Percentiles rank a stretch among this genome's conserved stretches.
Evolutionary conservation across 1,140 invertebrate species (phyloP).

Genomic region (Dufourea novaeangliae): DNA sequence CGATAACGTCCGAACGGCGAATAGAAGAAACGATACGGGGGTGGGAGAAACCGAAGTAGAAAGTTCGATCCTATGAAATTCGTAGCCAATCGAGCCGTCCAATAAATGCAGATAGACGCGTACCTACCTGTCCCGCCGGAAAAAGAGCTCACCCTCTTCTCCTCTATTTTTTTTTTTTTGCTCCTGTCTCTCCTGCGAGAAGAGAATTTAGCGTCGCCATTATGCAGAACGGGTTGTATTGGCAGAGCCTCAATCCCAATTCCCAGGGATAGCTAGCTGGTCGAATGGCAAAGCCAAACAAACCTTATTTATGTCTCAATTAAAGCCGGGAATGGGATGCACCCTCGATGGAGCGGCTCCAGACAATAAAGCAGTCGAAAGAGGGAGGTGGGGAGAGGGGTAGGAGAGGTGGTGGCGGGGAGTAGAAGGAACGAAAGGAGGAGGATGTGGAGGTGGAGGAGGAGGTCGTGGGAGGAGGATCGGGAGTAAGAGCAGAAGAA

Average conservation of each 20-base stretch:
- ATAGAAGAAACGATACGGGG: not conserved
- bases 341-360: conserved; percentile 81
- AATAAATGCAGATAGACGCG: conserved; percentile 48
- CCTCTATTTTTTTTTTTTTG: conserved; percentile 24
- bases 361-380: conserved; percentile 81
- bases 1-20: not conserved
- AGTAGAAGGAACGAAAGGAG: conserved; percentile 31
- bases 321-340: conserved; percentile 82
- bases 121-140: conserved; percentile 44
- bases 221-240: conserved; percentile 81
- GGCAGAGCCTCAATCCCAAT: conserved; percentile 81
- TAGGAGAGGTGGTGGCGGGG: conserved; percentile 37
- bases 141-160: conserved; percentile 3
- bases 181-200: conserved; percentile 57
- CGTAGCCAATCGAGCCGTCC: conserved; percentile 41
- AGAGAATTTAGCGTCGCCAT: conserved; percentile 79
- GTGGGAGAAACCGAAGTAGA: not conserved
- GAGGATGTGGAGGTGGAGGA: conserved; percentile 55
- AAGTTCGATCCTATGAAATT: conserved; percentile 42
- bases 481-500: conserved; percentile 75
- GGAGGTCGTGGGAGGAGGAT: conserved; percentile 41
- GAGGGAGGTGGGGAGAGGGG: conserved; percentile 58
- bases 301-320: conserved; percentile 83
- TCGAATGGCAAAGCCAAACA: conserved; percentile 81
- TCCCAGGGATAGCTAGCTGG: conserved; percentile 77